phyloP scores from a whole-genome alignment of 2,888 invertebrate species.

The Chloromyia formosa region DNA sequence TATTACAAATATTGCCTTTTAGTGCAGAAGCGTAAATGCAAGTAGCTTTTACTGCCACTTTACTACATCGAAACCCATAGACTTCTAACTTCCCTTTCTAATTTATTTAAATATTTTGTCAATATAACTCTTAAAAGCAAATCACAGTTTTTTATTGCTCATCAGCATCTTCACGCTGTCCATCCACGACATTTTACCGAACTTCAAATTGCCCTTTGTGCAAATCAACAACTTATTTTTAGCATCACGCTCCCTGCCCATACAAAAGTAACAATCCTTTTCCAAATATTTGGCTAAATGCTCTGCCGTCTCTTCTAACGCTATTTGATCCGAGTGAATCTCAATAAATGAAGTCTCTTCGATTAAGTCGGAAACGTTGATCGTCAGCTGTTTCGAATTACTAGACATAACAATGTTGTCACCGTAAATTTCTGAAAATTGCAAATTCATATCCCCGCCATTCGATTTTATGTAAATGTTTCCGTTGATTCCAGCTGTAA shows the following conservation, averaged over 20 bases:
- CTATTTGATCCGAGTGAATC: slow-evolving; percentile 54
- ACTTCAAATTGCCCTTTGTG: slow-evolving; percentile 55
- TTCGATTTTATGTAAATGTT: slow-evolving; percentile 58
- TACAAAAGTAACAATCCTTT: slow-evolving; percentile 54
- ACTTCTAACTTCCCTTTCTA: not conserved
- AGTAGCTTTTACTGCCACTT: too few species aligned
- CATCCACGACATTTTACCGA: slow-evolving; percentile 62
- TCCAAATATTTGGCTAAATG: slow-evolving; percentile 56
- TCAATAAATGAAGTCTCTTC: slow-evolving; percentile 57
- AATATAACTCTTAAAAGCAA: not conserved
- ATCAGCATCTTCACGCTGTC: slow-evolving; percentile 55
- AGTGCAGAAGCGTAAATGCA: too few species aligned
- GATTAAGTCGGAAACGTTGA: slow-evolving; percentile 61
- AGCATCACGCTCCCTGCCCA: slow-evolving; percentile 53
- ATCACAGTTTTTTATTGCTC: slow-evolving; percentile 43
- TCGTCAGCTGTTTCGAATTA: slow-evolving; percentile 54
- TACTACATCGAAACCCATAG: too few species aligned
- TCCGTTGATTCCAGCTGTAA: slow-evolving; percentile 61
- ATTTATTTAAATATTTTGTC: not conserved
- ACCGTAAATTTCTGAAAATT: slow-evolving; percentile 60
- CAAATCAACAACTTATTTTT: slow-evolving; percentile 54
- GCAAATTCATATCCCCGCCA: slow-evolving; percentile 58
- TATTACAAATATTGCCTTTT: too few species aligned
- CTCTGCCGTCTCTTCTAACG: slow-evolving; percentile 54
- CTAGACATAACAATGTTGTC: slow-evolving; percentile 56